Evolutionary conservation across 2,888 invertebrate genomes (phyloP).

Genomic region (Erannis defoliaria): DNA sequence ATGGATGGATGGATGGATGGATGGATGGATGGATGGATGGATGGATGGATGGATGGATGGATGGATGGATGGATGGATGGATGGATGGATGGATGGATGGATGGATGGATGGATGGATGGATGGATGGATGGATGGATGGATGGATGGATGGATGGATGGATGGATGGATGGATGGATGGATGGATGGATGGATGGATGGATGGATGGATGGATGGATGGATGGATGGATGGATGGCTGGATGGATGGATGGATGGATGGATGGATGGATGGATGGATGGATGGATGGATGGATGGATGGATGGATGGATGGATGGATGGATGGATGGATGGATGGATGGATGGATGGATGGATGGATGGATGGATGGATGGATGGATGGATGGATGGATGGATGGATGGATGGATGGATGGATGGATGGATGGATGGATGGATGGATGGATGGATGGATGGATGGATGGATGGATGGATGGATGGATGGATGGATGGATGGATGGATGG

Average conservation of each 20-base stretch:
- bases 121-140: too few species aligned
- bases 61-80: too few species aligned
- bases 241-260: not conserved
- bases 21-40: too few species aligned
- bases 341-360: not conserved
- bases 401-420: not conserved
- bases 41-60: too few species aligned
- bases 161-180: too few species aligned
- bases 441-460: not conserved
- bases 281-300: not conserved
- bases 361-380: not conserved
- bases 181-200: too few species aligned
- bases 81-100: too few species aligned
- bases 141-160: too few species aligned
- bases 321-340: not conserved
- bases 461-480: not conserved
- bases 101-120: too few species aligned
- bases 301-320: not conserved
- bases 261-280: not conserved
- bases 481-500: not conserved
- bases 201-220: too few species aligned
- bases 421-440: not conserved
- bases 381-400: not conserved
- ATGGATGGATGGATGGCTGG: too few species aligned
- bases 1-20: too few species aligned